Evolutionary conservation across 2,888 invertebrate genomes (phyloP), one percentile per base, ranked within the genome.

Genomic region (Ornithoptera priamus): DNA sequence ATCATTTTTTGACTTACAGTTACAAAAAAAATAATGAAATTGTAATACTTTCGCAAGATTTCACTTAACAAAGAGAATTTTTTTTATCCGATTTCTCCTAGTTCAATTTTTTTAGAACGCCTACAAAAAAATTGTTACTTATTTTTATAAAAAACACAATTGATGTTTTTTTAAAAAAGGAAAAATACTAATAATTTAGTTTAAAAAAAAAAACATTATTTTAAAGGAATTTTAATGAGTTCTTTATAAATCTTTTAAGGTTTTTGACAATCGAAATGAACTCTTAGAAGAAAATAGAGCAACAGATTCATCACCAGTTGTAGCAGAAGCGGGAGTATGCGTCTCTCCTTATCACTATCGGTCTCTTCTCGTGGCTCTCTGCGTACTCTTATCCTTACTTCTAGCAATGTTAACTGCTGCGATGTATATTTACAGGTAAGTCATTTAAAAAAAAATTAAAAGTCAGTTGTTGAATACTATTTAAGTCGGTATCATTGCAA

Each of bases 331-430:
- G 0, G 92, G 91, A 0, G 95, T 97, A 30, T 98, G 97, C 83
- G 94, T 98, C 72, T 95, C 97, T 1, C 95, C 95, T 4, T 94
- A 96, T 68, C 97, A 97, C 85, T 97, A 98, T 86, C 95, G 97
- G 79, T 96, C 97, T 0, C 88, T 98, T n/a, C 93, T 98, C 67
- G 95, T 95, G 2, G 96, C 97, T 0, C 93, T 97, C 0, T 94
- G 97, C 71, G 94, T 96, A 17, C 90, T 97, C 50, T 94, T 97
- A 76, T 95, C 96, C 12, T 87, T 97, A 56, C 85, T 97, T 22
- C 93, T 97, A 71, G 95, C 95, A 58, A 94, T 97, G 77, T 93
- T 96, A 24, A 90, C 96, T 64, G 94, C 95, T 30, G 95, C 96
- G 0, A 94, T 96, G 72, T 93, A 96, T 74, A 96, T 96, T 72